Percentiles rank a stretch among this genome's conserved stretches.
These are phyloP conservation scores for Chouioia cunea DNA, from an alignment of 2,888 invertebrate species.

Conservation along the genomic window DNA sequence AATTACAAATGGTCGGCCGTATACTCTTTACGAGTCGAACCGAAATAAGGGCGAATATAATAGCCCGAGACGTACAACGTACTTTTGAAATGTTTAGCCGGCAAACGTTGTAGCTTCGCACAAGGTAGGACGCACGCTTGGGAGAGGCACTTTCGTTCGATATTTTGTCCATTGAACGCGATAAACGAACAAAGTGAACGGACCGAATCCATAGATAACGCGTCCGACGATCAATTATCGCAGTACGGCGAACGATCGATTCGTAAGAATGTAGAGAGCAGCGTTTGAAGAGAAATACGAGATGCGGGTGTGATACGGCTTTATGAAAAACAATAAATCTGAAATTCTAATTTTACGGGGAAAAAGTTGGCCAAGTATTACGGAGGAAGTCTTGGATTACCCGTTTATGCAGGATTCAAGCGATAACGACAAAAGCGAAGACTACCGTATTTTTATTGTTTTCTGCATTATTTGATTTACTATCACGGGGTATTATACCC, in stretches of 20 bases:
- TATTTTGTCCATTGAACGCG: too few relatives aligned
- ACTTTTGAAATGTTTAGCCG: neutral
- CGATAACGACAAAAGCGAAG: conserved; percentile 42
- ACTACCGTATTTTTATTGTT: conserved; percentile 41
- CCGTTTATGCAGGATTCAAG: conserved; percentile 39
- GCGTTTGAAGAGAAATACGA: neutral
- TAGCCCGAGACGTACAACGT: neutral
- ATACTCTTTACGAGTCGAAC: too few relatives aligned
- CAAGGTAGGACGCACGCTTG: too few relatives aligned
- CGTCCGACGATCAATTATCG: too few relatives aligned
- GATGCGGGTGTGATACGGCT: neutral
- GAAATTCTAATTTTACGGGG: conserved; percentile 42
- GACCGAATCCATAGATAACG: too few relatives aligned
- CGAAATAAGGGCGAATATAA: neutral
- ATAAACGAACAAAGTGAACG: too few relatives aligned
- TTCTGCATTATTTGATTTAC: conserved; percentile 1
- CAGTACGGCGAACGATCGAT: too few relatives aligned
- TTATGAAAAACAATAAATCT: conserved; percentile 43
- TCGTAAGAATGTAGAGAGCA: too few relatives aligned
- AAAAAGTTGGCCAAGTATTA: conserved; percentile 45
- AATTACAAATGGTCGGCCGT: neutral
- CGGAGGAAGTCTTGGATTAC: conserved; percentile 38
- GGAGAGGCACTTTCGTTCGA: too few relatives aligned
- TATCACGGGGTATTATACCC: too few relatives aligned
- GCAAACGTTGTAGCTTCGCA: neutral